Evolutionary conservation across 1,140 invertebrate genomes (phyloP).

Genomic region (Campoletis sonorensis): DNA sequence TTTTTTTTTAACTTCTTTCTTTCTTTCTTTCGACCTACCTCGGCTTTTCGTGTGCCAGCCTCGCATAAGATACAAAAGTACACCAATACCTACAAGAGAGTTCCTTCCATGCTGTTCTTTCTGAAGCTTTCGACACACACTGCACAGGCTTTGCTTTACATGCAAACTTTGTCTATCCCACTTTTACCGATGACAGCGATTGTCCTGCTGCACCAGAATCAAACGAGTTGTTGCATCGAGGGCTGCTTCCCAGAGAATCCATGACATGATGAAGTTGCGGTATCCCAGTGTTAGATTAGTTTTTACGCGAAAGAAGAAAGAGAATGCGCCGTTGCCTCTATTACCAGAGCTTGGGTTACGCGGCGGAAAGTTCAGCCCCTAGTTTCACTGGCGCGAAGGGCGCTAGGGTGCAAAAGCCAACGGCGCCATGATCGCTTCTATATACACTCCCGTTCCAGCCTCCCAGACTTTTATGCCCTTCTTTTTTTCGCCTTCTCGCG

Average conservation of each 20-base stretch:
- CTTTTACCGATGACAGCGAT: too few relatives aligned
- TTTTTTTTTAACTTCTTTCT: slow-evolving; percentile 11
- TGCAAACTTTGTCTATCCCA: neutral
- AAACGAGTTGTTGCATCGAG: too few relatives aligned
- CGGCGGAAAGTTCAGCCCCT: neutral
- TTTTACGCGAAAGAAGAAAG: slow-evolving; percentile 15
- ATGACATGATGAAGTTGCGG: too few relatives aligned
- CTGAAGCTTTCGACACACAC: neutral
- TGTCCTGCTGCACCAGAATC: too few relatives aligned
- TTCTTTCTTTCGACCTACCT: neutral
- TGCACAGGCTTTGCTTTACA: too few relatives aligned
- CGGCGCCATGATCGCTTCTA: slow-evolving; percentile 46
- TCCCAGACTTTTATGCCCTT: slow-evolving; percentile 27
- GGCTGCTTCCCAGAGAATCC: too few relatives aligned
- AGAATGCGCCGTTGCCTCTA: neutral
- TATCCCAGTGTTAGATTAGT: neutral
- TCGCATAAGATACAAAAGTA: neutral
- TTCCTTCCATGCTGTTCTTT: neutral
- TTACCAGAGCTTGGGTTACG: neutral
- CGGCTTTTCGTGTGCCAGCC: neutral
- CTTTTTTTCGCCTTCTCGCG: slow-evolving; percentile 36
- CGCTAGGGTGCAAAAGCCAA: slow-evolving; percentile 55
- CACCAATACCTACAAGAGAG: neutral
- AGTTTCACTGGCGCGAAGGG: slow-evolving; percentile 7
- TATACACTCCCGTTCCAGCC: slow-evolving; percentile 46